Evolutionary conservation across 1,140 invertebrate species (phyloP), one percentile per base, ranked within the genome.

Genomic region (Halictus rubicundus): DNA sequence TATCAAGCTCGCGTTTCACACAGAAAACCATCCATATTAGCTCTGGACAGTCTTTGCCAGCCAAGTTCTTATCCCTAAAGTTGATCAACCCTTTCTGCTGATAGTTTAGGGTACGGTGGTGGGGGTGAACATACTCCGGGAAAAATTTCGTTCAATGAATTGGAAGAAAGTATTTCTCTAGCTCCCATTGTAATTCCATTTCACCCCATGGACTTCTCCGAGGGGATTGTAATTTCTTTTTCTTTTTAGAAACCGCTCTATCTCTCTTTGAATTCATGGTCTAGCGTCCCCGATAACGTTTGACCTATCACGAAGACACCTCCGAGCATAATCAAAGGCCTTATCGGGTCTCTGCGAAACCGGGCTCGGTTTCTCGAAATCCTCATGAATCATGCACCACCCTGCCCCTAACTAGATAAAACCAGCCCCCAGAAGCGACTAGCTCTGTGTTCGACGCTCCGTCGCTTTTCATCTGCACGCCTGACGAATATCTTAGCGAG

Each of bases 301-400:
- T 68, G 65, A 68, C 14, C 65, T n/a, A n/a, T 68, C n/a, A 49
- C 46, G 42, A 27, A 49, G 65, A 12, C 42, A 49, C n/a, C n/a
- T 49, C 25, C 10, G 27, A 63, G 60, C 60, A 19, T 63, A 32
- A 37, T 63, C 60, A 32, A 27, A 37, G 60, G 60, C 32, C 60
- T 63, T 63, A 63, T n/a, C 60, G 12, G 27, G 25, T 19, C 25
- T 63, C 16, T 16, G 27, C 25, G 60, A 49, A 49, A 49, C 23
- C 65, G 42, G 16, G 65, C n/a, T 46, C 39, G 64, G 64, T 46
- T 39, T 66, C 37, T 12, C 39, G 6, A n/a, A 49, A 68, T 49
- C 25, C 23, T 68, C 65, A 25, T 68, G 42, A 68, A 68, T 68
- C 42, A 27, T 68, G 23, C 23, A 27, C 65, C 1, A 19, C 10